Evolutionary conservation across 1,140 invertebrate species (phyloP), one percentile per base, ranked within the genome.

Genomic region (Oedothorax gibbosus): DNA sequence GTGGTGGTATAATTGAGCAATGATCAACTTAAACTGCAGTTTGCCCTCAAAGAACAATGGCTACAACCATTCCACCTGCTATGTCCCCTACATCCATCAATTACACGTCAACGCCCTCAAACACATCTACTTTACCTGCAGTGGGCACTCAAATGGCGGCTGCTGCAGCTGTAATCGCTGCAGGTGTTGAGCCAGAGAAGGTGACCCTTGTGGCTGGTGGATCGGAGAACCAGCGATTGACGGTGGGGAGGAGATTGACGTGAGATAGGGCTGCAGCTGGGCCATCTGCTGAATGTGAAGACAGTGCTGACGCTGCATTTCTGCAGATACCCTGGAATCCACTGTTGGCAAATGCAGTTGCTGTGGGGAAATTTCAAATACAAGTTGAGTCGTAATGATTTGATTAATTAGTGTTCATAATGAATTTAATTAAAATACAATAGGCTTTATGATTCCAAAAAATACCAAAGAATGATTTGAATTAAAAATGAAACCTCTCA

Each of bases 91-190:
- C 35, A 35, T 35, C 5, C 1, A 35, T 5, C 35, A 35, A 35
- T 5, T 35, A 35, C 5, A 35, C 35, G 2, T 35, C 35, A 35
- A 35, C 35, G 5, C 35, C 35, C 35, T 35, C 5, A 35, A 35
- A 35, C 35, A 2, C 35, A 35, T 5, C 35, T 2, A 35, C 35
- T 35, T 35, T 35, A 35, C 35, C 86, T 87, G 79, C 65, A 88
- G 49, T 49, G 88, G 85, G 72, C 81, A 84, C 82, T 87, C 86
- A 65, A 82, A 65, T 12, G 73, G 77, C 50, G 75, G 81, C 4
- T 86, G 72, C 72, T 91, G 90, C 9, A 92, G 88, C 66, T 91
- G 91, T 7, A 92, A 88, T 77, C 89, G 88, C 85, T 91, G 91
- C 11, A 92, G 88, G 86, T 91, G 91, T 73, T 91, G 90, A 62